phyloP scores from a whole-genome alignment of 2,797 vertebrate genomes.

The Halcyon leucocephala region DNA sequence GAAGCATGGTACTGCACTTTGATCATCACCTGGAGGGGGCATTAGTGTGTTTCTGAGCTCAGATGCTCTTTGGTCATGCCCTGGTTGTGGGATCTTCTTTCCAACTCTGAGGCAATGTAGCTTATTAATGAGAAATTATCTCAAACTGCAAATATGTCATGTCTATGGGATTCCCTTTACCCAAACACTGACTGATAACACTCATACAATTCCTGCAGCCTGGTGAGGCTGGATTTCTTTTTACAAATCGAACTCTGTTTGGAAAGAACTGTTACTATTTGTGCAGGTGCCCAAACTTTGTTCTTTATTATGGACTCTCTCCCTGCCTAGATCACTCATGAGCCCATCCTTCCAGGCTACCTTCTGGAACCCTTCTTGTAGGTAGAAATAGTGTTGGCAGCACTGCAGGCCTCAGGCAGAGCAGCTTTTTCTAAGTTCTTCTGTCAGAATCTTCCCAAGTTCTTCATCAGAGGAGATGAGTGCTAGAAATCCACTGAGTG shows the following conservation, averaged over 20 bases:
- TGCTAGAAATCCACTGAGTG: background rate
- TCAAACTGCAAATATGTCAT: background rate
- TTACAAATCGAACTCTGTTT: background rate
- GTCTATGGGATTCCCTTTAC: background rate
- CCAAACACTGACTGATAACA: background rate
- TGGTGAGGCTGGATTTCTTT: background rate
- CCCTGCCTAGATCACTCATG: background rate
- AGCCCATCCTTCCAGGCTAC: background rate
- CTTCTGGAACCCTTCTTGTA: background rate
- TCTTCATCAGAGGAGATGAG: background rate
- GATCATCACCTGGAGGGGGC: background rate
- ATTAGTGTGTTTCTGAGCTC: background rate
- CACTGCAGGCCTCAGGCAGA: background rate
- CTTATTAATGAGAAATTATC: background rate
- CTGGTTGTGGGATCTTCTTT: background rate
- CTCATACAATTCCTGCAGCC: background rate
- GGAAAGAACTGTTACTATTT: background rate
- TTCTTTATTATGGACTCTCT: background rate
- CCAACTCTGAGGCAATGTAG: accelerated
- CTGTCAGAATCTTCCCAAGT: background rate
- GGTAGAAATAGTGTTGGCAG: background rate
- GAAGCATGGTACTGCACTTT: accelerated
- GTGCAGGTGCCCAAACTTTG: background rate
- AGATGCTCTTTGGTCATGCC: background rate
- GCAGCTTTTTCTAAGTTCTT: background rate